These are phyloP conservation scores for Chionomys nivalis DNA, from an alignment of 2,113 vertebrate species.

Conservation along the genomic window DNA sequence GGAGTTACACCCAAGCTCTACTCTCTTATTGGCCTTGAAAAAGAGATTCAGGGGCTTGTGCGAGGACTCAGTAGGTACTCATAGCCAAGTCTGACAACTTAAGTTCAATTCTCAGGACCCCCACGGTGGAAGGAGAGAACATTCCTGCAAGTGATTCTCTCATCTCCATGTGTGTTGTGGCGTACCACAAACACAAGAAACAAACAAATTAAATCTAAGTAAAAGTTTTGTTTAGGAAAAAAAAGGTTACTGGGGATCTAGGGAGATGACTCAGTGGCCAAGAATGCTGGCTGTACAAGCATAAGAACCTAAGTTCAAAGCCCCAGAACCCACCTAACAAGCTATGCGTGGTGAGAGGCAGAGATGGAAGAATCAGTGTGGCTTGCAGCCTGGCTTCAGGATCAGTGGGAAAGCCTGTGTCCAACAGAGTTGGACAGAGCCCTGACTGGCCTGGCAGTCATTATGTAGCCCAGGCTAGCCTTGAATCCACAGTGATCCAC, in stretches of 20 bases:
- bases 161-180: background rate
- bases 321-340: background rate
- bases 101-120: background rate
- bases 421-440: background rate
- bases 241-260: background rate
- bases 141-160: background rate
- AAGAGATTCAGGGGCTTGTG: background rate
- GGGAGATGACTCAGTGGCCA: background rate
- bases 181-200: background rate
- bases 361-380: background rate
- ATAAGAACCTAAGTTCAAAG: background rate
- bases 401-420: too few species aligned
- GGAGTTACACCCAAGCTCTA: background rate
- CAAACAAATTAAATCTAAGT: background rate
- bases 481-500: background rate
- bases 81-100: background rate
- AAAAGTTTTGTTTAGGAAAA: background rate
- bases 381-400: background rate
- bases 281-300: background rate
- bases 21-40: background rate
- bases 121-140: background rate
- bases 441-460: background rate
- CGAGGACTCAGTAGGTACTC: too few species aligned
- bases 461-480: background rate
- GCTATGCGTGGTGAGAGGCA: too few species aligned